These are phyloP conservation scores for Tautogolabrus adspersus DNA, from an alignment of 2,113 vertebrate species.

Conservation along the genomic window DNA sequence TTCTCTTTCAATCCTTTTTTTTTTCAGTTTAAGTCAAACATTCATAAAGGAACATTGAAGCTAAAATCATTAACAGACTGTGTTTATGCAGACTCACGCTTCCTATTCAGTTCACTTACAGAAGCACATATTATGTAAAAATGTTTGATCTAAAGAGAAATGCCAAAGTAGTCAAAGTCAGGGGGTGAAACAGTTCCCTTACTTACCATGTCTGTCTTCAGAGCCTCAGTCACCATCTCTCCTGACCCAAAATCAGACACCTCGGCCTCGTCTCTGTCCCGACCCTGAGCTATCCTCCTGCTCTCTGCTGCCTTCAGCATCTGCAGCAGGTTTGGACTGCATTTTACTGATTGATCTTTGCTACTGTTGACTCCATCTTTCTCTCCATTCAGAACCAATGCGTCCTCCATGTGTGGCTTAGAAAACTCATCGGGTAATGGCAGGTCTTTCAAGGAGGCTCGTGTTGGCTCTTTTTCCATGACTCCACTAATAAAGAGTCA, in stretches of 20 bases:
- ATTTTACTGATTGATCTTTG: constrained; percentile 19
- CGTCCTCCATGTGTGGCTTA: constrained; percentile 1
- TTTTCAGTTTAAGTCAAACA: constrained; percentile 51
- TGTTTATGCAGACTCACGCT: constrained; percentile 54
- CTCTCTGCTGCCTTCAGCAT: constrained; percentile 77
- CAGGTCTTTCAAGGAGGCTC: constrained; percentile 11
- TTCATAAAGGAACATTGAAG: constrained; percentile 29
- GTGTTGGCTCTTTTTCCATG: constrained; percentile 44
- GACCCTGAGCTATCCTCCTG: constrained; percentile 24
- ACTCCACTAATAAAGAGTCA: constrained; percentile 14
- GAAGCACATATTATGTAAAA: not conserved
- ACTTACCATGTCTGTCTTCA: constrained; percentile 75
- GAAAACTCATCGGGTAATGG: constrained; percentile 28
- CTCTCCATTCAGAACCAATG: constrained; percentile 12
- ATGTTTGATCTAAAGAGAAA: not conserved
- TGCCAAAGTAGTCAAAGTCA: not conserved
- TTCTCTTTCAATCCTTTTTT: not conserved
- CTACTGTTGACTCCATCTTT: not conserved
- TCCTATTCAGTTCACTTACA: not conserved
- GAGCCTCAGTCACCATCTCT: constrained; percentile 46
- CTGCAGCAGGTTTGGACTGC: constrained; percentile 61
- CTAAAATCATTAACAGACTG: constrained; percentile 60
- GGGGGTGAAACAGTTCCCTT: not conserved
- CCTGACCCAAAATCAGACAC: not conserved
- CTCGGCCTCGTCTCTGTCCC: constrained; percentile 27